phyloP scores from a whole-genome alignment of 2,797 vertebrate genomes.

The Bufotes viridis region DNA sequence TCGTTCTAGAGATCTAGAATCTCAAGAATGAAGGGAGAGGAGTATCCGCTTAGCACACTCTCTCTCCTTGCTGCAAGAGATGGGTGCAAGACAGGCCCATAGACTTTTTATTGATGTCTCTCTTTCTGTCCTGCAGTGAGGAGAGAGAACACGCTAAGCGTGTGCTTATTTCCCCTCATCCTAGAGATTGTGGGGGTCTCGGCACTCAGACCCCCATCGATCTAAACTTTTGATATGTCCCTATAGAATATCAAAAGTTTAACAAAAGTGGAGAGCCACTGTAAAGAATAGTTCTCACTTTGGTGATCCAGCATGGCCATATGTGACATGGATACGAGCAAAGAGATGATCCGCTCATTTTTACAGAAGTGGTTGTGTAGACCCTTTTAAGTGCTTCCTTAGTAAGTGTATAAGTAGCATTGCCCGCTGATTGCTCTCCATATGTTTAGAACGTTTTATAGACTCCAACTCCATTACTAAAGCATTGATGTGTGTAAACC shows the following conservation, averaged over 20 bases:
- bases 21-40: no score
- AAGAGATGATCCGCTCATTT: neutral
- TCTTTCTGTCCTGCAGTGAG: no score
- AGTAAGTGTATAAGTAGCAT: neutral
- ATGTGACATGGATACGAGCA: neutral
- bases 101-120: no score
- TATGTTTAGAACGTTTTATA: neutral
- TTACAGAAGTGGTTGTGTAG: neutral
- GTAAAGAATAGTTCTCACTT: neutral
- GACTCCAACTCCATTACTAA: neutral
- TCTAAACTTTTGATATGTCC: no score
- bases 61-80: no score
- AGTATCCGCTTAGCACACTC: no score
- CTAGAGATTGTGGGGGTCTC: no score
- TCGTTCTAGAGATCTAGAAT: no score
- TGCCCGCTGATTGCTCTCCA: neutral
- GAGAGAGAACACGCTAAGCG: no score
- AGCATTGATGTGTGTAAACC: neutral
- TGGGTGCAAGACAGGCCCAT: no score
- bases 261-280: neutral
- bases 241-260: neutral
- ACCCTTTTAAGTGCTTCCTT: neutral
- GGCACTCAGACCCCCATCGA: no score
- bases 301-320: neutral
- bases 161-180: no score